phyloP scores from a whole-genome alignment of 2,113 vertebrate species.

The Struthidea cinerea region DNA sequence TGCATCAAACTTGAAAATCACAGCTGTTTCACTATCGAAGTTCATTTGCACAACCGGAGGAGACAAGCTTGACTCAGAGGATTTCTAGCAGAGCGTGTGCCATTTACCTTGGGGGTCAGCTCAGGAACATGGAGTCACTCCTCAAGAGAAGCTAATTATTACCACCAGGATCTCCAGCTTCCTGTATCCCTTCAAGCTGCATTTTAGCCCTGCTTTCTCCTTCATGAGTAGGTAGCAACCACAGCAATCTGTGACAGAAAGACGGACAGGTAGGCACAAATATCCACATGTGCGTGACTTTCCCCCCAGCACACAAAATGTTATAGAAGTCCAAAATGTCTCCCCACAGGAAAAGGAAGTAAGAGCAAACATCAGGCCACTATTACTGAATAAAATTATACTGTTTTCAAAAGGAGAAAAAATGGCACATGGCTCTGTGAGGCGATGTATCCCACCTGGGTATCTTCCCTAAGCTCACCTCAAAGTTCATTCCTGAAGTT shows the following conservation, averaged over 20 bases:
- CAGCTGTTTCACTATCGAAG: neutral
- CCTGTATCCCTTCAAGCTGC: rapidly evolving
- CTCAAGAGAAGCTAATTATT: neutral
- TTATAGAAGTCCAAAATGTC: neutral
- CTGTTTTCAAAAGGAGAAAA: neutral
- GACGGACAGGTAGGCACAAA: neutral
- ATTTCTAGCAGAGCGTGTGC: neutral
- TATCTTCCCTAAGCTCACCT: neutral
- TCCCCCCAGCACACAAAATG: neutral
- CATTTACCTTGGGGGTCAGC: neutral
- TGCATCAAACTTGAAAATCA: neutral
- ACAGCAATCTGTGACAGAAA: neutral
- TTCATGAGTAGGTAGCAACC: neutral
- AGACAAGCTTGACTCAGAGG: neutral
- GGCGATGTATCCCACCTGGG: neutral
- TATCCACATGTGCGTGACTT: neutral
- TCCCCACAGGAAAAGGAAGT: neutral
- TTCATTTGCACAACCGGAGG: neutral
- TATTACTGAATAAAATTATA: neutral
- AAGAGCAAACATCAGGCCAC: neutral
- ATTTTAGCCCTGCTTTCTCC: neutral
- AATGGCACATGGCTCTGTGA: neutral
- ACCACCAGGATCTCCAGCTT: neutral
- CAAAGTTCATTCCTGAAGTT: neutral
- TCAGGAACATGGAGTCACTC: neutral